These are phyloP conservation scores for Ceratina calcarata DNA, from an alignment of 1,140 invertebrate genomes.

Conservation along the genomic window DNA sequence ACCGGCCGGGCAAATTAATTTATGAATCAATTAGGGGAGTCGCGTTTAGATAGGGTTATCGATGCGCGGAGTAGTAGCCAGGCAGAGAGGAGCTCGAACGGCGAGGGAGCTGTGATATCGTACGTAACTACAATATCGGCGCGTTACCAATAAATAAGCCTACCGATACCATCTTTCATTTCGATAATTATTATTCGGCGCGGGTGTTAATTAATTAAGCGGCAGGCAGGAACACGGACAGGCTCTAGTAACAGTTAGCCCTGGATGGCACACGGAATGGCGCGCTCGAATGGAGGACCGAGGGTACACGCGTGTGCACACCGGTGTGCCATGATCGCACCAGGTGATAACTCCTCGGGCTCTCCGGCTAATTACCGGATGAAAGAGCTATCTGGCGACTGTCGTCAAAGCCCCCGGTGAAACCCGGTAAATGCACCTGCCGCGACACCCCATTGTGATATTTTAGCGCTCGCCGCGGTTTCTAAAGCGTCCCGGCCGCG, in stretches of 20 bases:
- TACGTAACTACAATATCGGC: constrained; percentile 62
- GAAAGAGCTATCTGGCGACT: constrained; percentile 75
- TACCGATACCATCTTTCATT: constrained; percentile 76
- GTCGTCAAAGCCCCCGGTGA: constrained; percentile 68
- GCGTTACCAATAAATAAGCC: constrained; percentile 72
- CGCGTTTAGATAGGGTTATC: constrained; percentile 68
- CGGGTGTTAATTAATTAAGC: constrained; percentile 71
- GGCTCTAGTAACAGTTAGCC: neutral
- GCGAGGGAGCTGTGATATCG: constrained; percentile 30
- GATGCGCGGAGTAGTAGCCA: constrained; percentile 21
- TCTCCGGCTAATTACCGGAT: constrained; percentile 76
- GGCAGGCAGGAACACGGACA: constrained; percentile 1
- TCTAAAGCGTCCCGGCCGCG: neutral
- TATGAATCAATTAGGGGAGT: constrained; percentile 72
- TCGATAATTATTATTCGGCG: constrained; percentile 77
- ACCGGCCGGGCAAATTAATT: constrained; percentile 67
- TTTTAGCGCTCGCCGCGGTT: constrained; percentile 47
- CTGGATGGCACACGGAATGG: constrained; percentile 2
- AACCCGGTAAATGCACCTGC: constrained; percentile 61
- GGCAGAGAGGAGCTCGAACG: constrained; percentile 6
- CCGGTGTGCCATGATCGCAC: constrained; percentile 60
- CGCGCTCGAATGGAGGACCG: constrained; percentile 41
- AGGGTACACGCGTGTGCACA: constrained; percentile 29
- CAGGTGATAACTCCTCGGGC: constrained; percentile 73
- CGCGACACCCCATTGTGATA: constrained; percentile 58